Evolutionary conservation across 2,113 vertebrate species (phyloP).

Genomic region (Thermophis baileyi): DNA sequence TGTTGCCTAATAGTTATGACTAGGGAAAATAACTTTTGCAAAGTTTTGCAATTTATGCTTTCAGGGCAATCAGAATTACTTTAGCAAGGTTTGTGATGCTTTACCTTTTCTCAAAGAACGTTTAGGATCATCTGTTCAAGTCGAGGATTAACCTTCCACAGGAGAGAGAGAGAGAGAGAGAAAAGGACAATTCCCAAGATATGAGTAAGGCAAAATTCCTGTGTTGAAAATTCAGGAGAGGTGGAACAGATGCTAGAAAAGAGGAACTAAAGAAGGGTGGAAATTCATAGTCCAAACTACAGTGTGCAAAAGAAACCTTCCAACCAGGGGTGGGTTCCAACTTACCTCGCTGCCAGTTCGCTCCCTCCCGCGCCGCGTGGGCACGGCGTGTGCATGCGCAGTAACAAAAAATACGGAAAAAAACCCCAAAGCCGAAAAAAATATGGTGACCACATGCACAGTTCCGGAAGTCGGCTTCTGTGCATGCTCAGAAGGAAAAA

Average conservation of each 20-base stretch:
- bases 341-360: too few relatives aligned
- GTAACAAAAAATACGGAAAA: too few relatives aligned
- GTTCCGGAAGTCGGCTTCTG: too few relatives aligned
- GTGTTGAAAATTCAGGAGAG: neutral
- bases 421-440: too few relatives aligned
- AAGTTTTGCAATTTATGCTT: neutral
- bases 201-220: neutral
- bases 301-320: neutral
- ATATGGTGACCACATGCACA: too few relatives aligned
- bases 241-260: neutral
- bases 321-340: neutral
- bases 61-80: neutral
- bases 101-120: neutral
- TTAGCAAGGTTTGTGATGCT: neutral
- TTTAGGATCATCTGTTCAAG: neutral
- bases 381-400: too few relatives aligned
- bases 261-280: neutral
- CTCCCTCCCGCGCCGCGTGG: too few relatives aligned
- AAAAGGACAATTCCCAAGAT: neutral
- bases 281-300: neutral
- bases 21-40: conserved; percentile 29
- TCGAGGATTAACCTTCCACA: neutral
- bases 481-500: too few relatives aligned
- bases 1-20: conserved; percentile 3
- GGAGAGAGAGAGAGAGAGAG: neutral